These are phyloP conservation scores for Zaprionus lineosus DNA, from an alignment of 2,888 invertebrate species.

Conservation along the genomic window DNA sequence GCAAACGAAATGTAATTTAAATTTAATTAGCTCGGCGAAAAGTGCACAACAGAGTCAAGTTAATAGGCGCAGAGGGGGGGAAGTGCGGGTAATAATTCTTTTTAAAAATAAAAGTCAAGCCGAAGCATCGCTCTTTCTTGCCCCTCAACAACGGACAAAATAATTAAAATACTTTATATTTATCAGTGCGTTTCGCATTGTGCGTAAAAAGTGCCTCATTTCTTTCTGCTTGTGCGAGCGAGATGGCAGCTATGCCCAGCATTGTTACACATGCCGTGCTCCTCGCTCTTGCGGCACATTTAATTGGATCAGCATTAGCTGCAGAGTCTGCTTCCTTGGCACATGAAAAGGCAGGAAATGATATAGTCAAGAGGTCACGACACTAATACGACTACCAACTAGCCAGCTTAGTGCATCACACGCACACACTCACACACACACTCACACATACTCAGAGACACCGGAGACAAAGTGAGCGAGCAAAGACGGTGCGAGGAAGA, in stretches of 20 bases:
- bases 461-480: constrained; percentile 5
- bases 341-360: constrained; percentile 55
- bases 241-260: too few species aligned
- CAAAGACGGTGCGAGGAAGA: constrained; percentile 13
- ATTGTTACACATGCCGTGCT: constrained; percentile 25
- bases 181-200: constrained; percentile 22
- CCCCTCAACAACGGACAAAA: constrained; percentile 28
- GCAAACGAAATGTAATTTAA: constrained; percentile 58
- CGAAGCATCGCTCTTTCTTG: constrained; percentile 17
- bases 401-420: constrained; percentile 45
- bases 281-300: constrained; percentile 12
- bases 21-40: constrained; percentile 56
- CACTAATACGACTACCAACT: constrained; percentile 59
- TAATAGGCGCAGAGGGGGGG: not conserved
- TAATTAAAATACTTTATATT: constrained; percentile 50
- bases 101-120: constrained; percentile 13
- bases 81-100: constrained; percentile 43
- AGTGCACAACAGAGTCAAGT: constrained; percentile 2
- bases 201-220: constrained; percentile 20
- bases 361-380: constrained; percentile 74
- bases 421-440: constrained; percentile 17
- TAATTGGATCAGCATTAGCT: constrained; percentile 72
- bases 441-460: constrained; percentile 11
- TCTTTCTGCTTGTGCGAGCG: too few species aligned
- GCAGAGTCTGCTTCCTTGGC: constrained; percentile 33